A percentile compares a stretch with the other conserved stretches of the same genome.
phyloP scores from a whole-genome alignment of 2,113 vertebrate genomes.

The Rhinoptilus africanus region DNA sequence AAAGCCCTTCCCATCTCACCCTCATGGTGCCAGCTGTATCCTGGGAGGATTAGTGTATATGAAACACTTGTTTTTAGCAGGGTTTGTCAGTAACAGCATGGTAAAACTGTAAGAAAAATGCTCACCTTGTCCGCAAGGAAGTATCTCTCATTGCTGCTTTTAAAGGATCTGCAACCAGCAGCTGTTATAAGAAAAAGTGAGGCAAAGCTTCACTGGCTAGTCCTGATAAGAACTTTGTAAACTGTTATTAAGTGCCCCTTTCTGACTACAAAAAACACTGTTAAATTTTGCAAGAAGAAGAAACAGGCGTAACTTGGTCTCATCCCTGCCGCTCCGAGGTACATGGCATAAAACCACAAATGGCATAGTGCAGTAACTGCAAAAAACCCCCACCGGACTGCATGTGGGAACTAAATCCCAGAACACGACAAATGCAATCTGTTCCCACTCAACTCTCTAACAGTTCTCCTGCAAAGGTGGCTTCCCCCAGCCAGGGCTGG shows the following conservation, averaged over 20 bases:
- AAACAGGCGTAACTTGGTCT: not conserved
- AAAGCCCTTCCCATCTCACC: not conserved
- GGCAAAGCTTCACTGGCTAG: not conserved
- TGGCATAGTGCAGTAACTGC: not conserved
- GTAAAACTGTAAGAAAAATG: not conserved
- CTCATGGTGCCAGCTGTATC: not conserved
- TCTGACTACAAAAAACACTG: not conserved
- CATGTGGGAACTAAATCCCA: not conserved
- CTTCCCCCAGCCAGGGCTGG: not conserved
- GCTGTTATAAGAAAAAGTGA: not conserved
- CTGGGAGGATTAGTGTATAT: not conserved
- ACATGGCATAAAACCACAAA: not conserved
- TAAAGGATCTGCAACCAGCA: not conserved
- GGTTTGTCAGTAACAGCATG: not conserved
- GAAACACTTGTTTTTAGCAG: not conserved
- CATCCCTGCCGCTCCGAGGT: not conserved
- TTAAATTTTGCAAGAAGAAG: not conserved
- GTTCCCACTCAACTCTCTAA: not conserved
- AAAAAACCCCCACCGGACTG: not conserved
- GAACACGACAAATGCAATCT: not conserved
- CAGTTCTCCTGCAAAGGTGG: not conserved
- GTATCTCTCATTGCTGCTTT: not conserved
- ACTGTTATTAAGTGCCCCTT: not conserved
- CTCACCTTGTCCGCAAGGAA: not conserved
- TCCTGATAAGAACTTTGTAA: not conserved